Evolutionary conservation across 2,888 invertebrate genomes (phyloP).

Genomic region (Liodrosophila aerea): DNA sequence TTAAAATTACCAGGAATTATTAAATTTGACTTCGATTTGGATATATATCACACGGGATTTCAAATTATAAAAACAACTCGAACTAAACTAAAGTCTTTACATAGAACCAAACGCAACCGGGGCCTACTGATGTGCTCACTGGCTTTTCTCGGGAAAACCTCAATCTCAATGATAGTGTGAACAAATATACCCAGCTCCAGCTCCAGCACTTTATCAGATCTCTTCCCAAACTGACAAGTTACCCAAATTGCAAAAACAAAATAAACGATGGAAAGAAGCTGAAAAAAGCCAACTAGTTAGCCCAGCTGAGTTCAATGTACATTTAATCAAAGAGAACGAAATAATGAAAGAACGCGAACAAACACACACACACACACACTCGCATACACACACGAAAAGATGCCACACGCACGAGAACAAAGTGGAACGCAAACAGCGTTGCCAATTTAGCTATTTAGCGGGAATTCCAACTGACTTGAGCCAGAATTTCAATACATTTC

Average conservation of each 20-base stretch:
- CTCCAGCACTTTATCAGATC: no score
- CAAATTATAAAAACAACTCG: slow-evolving; percentile 33
- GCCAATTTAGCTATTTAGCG: no score
- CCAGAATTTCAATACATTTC: no score
- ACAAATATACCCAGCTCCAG: no score
- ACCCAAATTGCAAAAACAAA: neutral
- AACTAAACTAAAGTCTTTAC: slow-evolving; percentile 26
- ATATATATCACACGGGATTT: slow-evolving; percentile 41
- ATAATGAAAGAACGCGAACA: slow-evolving; percentile 61
- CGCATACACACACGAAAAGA: slow-evolving; percentile 32
- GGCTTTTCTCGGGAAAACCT: no score
- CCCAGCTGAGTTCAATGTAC: slow-evolving; percentile 69
- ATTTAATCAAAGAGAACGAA: slow-evolving; percentile 68
- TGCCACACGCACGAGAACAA: slow-evolving; percentile 44
- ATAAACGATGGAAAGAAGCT: slow-evolving; percentile 19
- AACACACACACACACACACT: slow-evolving; percentile 32
- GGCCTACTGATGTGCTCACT: slow-evolving; percentile 41
- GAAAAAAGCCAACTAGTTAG: slow-evolving; percentile 27
- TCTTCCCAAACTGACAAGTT: no score
- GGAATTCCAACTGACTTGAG: no score
- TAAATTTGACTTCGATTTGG: slow-evolving; percentile 36
- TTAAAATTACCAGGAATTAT: slow-evolving; percentile 18
- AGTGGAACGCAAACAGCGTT: slow-evolving; percentile 33
- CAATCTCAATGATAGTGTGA: neutral
- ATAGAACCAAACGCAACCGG: slow-evolving; percentile 6